phyloP scores from a whole-genome alignment of 1,140 invertebrate genomes.

The Leptopilina clavipes region DNA sequence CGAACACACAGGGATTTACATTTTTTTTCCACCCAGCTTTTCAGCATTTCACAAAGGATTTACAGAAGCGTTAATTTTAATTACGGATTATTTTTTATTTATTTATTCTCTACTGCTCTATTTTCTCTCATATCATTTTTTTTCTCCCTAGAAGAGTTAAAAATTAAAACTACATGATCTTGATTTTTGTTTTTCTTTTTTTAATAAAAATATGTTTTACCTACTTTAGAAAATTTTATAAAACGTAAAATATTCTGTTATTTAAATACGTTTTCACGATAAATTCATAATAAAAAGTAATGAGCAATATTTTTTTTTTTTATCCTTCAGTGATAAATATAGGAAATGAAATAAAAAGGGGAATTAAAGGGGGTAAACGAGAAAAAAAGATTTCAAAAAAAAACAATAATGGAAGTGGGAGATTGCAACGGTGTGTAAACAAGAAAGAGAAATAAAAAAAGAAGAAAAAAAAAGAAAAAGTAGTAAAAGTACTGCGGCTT shows the following conservation, averaged over 20 bases:
- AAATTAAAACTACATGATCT: no score
- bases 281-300: no score
- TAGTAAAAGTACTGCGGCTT: not conserved
- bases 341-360: not conserved
- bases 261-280: no score
- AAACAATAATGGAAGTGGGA: not conserved
- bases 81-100: no score
- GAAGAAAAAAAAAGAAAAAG: not conserved
- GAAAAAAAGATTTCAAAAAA: not conserved
- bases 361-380: not conserved
- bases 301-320: not conserved
- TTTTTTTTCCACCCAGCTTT: not conserved
- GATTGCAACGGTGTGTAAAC: conserved; percentile 15
- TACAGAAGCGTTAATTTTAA: not conserved
- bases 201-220: no score
- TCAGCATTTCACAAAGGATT: not conserved
- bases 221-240: no score
- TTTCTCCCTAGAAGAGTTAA: no score
- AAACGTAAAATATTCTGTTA: no score
- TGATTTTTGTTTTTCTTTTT: no score
- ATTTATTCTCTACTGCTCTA: no score
- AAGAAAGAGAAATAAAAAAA: not conserved
- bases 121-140: no score
- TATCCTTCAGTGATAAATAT: not conserved
- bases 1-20: not conserved